Base-by-base conservation (phyloP, 2,113 vertebrate genomes). In the Tetrax tetrax region DNA sequence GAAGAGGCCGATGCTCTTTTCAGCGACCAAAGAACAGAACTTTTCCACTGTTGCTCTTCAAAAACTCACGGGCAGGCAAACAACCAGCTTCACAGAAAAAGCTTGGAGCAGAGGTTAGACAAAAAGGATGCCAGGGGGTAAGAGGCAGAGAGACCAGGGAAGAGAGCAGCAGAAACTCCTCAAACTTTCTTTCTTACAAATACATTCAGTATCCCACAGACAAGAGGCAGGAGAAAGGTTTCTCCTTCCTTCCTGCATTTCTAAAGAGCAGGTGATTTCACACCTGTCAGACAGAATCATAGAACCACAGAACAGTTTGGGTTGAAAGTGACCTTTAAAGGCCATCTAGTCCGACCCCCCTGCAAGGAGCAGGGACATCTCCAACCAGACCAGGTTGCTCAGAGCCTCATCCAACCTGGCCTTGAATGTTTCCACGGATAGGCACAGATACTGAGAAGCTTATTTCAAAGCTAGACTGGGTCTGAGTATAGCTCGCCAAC, bases 401-500 rank as follows among this genome's bases (percentile, higher is more conserved):
- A 43, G 41, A 43, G 14, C 41, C 41, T 15, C 41, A 14, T 43
- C 14, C 41, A 43, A 43, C 41, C 41, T 43, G 41, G 41, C 41
- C 41, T 43, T 43, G 41, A 43, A 43, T 43, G 41, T 43, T 43
- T 43, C 41, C 41, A 43, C 6, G 14, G 41, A 43, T 15, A 6
- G 41, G 41, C 41, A 43, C 41, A 43, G 23, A 65, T 10, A 76
- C 23, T 1, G 0, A 70, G 57, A 25, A n/a, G 33, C n/a, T 75
- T 14, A 75, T 79, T 75, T 79, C 82, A 71, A 41, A 66, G 41
- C 21, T 14, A 27, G 54, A 69, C 37, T 5, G 41, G 10, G 28
- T 41, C 41, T 18, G 43, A 86, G 64, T 69, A 48, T 18, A 63
- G 31, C 54, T 69, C 0, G 0, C 23, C 53, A 54, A 9, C 47